Conservation (phyloP, 2,113 vertebrate species). For the Cyphomyrus discorhynchus region DNA sequence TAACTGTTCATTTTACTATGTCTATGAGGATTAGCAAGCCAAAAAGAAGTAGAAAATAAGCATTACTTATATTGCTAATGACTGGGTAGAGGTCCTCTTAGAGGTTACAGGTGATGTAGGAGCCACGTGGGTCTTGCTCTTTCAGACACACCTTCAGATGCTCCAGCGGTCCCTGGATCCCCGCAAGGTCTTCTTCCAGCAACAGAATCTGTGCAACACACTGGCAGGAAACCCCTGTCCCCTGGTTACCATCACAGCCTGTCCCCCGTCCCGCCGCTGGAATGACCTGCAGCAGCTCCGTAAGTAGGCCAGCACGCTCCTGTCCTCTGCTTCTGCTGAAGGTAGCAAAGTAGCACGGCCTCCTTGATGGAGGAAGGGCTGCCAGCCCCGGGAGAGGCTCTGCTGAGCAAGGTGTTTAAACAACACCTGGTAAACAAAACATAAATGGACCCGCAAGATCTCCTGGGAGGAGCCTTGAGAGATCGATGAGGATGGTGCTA, state of each 20-base stretch:
- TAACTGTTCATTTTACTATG: background rate
- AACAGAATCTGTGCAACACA: slow-evolving; percentile 70
- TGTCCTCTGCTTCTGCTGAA: background rate
- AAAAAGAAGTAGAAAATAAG: background rate
- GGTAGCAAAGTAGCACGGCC: background rate
- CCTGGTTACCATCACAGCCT: slow-evolving; percentile 80
- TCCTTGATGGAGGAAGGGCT: background rate
- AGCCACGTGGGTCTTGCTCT: slow-evolving; percentile 18
- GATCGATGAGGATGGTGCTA: background rate
- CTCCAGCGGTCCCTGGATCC: slow-evolving; percentile 64
- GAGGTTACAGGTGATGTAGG: background rate
- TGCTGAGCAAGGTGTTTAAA: background rate
- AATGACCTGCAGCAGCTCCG: slow-evolving; percentile 72
- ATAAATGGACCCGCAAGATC: background rate
- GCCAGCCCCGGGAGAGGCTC: background rate
- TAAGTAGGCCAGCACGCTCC: slow-evolving; percentile 55
- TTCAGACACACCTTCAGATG: slow-evolving; percentile 74
- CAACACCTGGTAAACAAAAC: background rate
- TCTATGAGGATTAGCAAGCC: background rate
- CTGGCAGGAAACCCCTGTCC: slow-evolving; percentile 79
- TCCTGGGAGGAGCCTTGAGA: background rate
- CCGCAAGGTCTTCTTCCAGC: slow-evolving; percentile 69
- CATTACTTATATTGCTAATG: background rate
- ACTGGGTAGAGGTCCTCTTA: background rate
- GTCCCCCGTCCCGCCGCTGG: slow-evolving; percentile 60